phyloP scores from a whole-genome alignment of 2,113 vertebrate genomes.

The Archocentrus centrarchus region DNA sequence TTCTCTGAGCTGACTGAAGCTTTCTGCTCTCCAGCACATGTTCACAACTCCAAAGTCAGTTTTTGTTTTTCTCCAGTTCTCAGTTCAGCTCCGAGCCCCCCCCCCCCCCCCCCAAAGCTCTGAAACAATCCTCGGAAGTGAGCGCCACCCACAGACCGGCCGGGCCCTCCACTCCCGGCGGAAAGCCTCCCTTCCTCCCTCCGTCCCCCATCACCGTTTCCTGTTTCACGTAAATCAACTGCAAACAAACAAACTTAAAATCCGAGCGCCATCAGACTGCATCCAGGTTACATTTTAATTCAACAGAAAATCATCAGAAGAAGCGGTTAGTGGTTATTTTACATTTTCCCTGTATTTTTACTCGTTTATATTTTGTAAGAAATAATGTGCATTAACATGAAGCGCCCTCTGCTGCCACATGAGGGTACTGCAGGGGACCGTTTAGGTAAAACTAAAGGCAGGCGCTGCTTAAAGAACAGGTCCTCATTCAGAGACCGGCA shows the following conservation, averaged over 20 bases:
- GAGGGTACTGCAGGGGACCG: fast-evolving
- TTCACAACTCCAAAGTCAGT: too few relatives aligned
- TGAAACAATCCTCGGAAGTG: constrained; percentile 80
- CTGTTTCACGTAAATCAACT: neutral
- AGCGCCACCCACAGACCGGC: constrained; percentile 26
- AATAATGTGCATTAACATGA: neutral
- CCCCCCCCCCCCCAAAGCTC: constrained; percentile 9
- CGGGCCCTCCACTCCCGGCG: neutral
- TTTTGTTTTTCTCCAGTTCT: neutral
- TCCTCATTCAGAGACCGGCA: too few relatives aligned
- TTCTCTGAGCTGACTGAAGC: too few relatives aligned
- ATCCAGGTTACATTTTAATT: too few relatives aligned
- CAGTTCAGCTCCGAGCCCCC: neutral
- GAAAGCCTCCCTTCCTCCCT: constrained; percentile 28
- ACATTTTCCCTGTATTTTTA: neutral
- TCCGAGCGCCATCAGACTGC: too few relatives aligned
- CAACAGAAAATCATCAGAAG: too few relatives aligned
- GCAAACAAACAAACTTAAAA: neutral
- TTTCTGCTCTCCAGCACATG: too few relatives aligned
- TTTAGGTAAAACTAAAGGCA: neutral
- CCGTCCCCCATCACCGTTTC: neutral
- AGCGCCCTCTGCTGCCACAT: neutral
- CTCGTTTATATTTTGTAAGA: neutral
- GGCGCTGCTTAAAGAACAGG: neutral
- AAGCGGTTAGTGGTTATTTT: neutral